Evolutionary conservation across 30 jellyfish, hydroid and myxozoan genomes (phyloP), one percentile per base, ranked within the genome.

Genomic region (Sanderia malayensis): DNA sequence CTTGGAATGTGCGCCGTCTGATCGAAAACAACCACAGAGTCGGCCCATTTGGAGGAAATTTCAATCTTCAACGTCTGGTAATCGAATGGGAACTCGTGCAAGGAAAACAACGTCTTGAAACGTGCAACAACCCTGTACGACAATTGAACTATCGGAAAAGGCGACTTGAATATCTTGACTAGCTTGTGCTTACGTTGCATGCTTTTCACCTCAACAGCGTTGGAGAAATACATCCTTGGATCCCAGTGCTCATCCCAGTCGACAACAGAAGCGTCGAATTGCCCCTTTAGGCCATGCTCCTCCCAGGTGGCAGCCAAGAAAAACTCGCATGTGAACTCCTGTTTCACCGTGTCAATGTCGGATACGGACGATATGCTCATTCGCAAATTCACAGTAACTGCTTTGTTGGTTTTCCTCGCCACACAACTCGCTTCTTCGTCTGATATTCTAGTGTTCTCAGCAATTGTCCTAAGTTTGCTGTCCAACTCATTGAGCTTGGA

Each of bases 281-380:
- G 55, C 21, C 92, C 94, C 23, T 60, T 31, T 20, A 61, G 83
- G 23, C 69, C 77, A 2, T 86, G 89, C 78, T 87, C 96, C 44
- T 80, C 89, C 96, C 96, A 87, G n/a, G 89, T 87, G 31, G 96
- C 96, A 18, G 96, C 89, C 49, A 87, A 67, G 66, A 87, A 71
- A 66, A 87, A 87, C 83, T 87, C 96, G 71, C 96, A 87, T 0
- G 85, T 65, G 63, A 87, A 74, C 45, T 87, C 96, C 55, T 87
- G 96, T 21, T 84, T 72, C 49, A 87, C 82, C 2, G 96, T 87
- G 68, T 87, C 89, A 24, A 87, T 87, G 70, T 81, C 85, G 25
- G 85, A 83, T 20, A 87, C 89, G 0, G 91, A 69, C 47, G 76
- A 80, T 17, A 87, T 80, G 34, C 72, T 80, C 6, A 87, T 70